Evolutionary conservation across 1,140 invertebrate genomes (phyloP), one percentile per base, ranked within the genome.

Genomic region (Drosophila littoralis): DNA sequence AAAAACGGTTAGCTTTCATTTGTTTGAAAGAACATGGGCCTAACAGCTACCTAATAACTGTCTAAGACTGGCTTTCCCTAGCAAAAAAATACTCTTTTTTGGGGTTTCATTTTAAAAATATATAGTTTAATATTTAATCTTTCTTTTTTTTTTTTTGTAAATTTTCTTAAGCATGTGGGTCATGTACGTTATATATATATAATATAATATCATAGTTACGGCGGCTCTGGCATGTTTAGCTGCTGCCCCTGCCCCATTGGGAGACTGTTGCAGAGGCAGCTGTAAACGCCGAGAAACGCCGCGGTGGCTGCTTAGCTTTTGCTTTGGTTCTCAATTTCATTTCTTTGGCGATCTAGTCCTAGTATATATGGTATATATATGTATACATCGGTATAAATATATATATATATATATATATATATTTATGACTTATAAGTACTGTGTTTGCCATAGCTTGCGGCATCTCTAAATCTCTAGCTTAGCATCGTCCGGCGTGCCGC

Each of bases 401-500:
- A 52, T 9, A 32, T 63, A 57, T 33, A 40, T 46, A 63, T 52
- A 35, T 35, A 52, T 9, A 32, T 63, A 57, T 52, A 9, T 61
- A 64, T 32, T 67, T 55, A 65, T 73, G 57, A 60, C 75, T 79
- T 79, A 77, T 67, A 78, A 70, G 52, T 85, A 79, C 59, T 78
- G 13, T 75, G 72, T 79, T 75, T 79, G 50, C 59, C 52, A 69
- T 79, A 68, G 72, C 58, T 55, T 81, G 68, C 68, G 74, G 81
- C 77, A 40, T 73, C 85, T 85, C 85, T 85, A 90, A 82, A 86
- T 84, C 67, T 92, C 91, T 92, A 92, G 84, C 67, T 79, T 80
- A 71, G 91, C 78, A 89, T 95, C 94, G 92, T 97, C 96, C 69
- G 97, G 97, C 77, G 94, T 95, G 92, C 97, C 97, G 90, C 96